A percentile compares a stretch with the other conserved stretches of the same genome.
Conservation (phyloP, 2,888 invertebrate species). For the Nymphalis c-album region DNA sequence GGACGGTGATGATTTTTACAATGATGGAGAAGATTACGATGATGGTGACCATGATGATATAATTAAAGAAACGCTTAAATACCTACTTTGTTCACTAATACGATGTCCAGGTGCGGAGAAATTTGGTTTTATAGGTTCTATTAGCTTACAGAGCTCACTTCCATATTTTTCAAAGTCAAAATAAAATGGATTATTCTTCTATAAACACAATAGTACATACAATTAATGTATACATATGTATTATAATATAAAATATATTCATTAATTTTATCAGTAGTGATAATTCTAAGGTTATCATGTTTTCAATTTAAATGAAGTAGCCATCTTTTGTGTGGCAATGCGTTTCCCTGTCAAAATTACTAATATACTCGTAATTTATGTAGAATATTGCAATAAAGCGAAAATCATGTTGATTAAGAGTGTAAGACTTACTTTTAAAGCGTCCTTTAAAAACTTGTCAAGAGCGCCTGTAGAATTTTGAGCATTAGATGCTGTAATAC, state of each 20-base stretch:
- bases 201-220: not conserved
- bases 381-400: too few species aligned
- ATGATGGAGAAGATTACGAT: too few species aligned
- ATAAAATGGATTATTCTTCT: constrained; percentile 32
- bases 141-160: constrained; percentile 44
- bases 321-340: too few species aligned
- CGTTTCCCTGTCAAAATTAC: too few species aligned
- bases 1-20: too few species aligned
- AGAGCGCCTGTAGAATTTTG: constrained; percentile 13
- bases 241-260: too few species aligned
- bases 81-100: constrained; percentile 36
- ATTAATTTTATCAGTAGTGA: too few species aligned
- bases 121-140: constrained; percentile 47
- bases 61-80: not conserved
- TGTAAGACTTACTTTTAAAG: constrained; percentile 24
- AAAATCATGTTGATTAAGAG: not conserved
- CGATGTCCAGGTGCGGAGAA: constrained; percentile 42
- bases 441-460: constrained; percentile 30
- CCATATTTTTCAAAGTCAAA: constrained; percentile 28
- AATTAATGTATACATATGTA: too few species aligned
- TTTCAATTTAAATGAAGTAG: not conserved
- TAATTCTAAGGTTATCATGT: too few species aligned
- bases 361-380: too few species aligned
- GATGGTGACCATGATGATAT: too few species aligned
- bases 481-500: constrained; percentile 2